Base-by-base conservation (phyloP, 2,113 vertebrate genomes). In the Suricata suricatta region DNA sequence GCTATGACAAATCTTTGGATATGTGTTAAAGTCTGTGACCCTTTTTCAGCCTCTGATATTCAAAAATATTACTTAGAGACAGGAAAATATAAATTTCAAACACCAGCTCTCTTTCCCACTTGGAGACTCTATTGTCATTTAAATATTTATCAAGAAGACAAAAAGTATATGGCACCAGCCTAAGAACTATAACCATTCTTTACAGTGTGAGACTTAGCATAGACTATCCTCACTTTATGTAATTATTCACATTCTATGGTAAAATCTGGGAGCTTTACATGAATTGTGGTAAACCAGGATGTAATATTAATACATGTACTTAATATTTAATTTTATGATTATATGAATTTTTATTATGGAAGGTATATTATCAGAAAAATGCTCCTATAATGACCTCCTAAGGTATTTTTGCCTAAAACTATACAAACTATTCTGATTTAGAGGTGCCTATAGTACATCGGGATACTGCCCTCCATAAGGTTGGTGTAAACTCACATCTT, bases 261-360 rank as follows among this genome's bases (percentile, higher is more conserved):
- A 54, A 96, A 27, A 71, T 64, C 54, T 89, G 82, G 72, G 84
- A 88, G 6, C 33, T 88, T 93, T 93, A 60, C 8, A 54, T 63
- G 21, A 71, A 89, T 72, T 95, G 21, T 50, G 95, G 8, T 44
- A 96, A 96, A 38, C 14, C 33, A 80, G 41, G 47, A 16, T 4
- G 47, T 50, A 94, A 35, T 52, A 23, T 63, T 95, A 88, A 90
- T 66, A 23, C 3, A 23, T 68, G 23, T 83, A 33, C 93, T 64
- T 74, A 79, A 95, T 29, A 50, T 94, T 90, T 79, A 72, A 83
- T 91, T 96, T 83, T 71, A 52, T 96, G 64, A n/a, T 11, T 72
- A n/a, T 66, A 71, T 33, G 33, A 60, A 94, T 81, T 95, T 76
- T 52, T 88, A 52, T 54, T 95, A 15, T 77, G 25, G 94, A 95